A percentile compares a stretch with the other conserved stretches of the same genome.
Conservation (phyloP, 2,113 vertebrate species). For the Thamnaconus septentrionalis region DNA sequence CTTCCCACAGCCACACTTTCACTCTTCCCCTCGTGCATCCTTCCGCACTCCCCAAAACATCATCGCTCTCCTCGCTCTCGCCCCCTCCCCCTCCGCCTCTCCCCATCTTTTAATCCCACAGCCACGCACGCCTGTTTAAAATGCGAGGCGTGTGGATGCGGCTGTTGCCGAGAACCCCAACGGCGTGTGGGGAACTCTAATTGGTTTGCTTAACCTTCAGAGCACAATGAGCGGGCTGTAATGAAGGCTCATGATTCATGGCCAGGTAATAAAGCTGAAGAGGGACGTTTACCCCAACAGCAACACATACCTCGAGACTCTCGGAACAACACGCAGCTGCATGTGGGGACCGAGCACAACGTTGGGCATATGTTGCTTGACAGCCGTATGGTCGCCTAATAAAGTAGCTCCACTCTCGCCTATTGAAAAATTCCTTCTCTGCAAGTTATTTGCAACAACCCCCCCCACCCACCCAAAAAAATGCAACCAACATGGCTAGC, state of each 20-base stretch:
- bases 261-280: conserved; percentile 71
- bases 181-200: conserved; percentile 72
- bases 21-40: not conserved
- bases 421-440: conserved; percentile 55
- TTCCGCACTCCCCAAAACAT: too few relatives aligned
- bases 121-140: conserved; percentile 58
- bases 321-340: conserved; percentile 53
- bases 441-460: conserved; percentile 42
- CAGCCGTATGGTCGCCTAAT: conserved; percentile 61
- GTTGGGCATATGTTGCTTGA: conserved; percentile 60
- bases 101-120: conserved; percentile 45
- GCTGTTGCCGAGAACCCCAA: conserved; percentile 66
- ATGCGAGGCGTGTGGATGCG: conserved; percentile 63
- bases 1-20: conserved; percentile 15
- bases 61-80: too few relatives aligned
- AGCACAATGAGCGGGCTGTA: conserved; percentile 73
- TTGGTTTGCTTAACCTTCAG: conserved; percentile 79
- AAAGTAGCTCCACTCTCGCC: conserved; percentile 56
- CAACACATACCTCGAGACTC: conserved; percentile 44
- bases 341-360: conserved; percentile 65
- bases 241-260: conserved; percentile 74
- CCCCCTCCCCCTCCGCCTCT: not conserved
- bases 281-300: conserved; percentile 58
- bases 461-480: conserved; percentile 60
- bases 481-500: conserved; percentile 61